phyloP scores from a whole-genome alignment of 1,140 invertebrate genomes.

The Hylaeus anthracinus region DNA sequence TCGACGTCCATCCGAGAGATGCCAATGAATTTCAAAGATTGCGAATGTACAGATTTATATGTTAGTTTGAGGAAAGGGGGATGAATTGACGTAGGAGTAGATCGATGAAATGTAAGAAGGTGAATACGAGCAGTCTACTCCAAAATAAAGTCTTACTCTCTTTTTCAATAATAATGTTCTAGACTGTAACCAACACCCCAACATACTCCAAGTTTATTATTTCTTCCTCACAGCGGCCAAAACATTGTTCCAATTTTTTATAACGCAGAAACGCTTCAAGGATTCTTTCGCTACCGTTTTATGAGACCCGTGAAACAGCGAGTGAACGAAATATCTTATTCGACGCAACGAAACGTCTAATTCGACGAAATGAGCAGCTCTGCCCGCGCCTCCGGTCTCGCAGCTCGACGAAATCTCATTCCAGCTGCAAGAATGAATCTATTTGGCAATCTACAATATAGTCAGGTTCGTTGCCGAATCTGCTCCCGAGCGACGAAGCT shows the following conservation, averaged over 20 bases:
- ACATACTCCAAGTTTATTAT: no score
- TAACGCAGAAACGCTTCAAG: background rate
- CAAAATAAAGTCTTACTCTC: no score
- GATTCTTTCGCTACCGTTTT: background rate
- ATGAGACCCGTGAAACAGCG: background rate
- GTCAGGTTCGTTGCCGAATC: background rate
- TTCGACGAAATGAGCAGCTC: background rate
- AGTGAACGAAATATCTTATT: background rate
- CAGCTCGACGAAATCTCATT: conserved; percentile 11
- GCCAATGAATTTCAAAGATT: background rate
- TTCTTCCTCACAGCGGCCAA: background rate
- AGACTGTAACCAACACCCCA: no score
- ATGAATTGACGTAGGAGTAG: no score
- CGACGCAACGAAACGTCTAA: background rate
- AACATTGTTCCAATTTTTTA: no score
- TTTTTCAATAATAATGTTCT: no score
- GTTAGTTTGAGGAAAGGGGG: no score
- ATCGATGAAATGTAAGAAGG: no score
- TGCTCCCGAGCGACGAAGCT: background rate
- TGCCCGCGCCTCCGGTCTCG: background rate
- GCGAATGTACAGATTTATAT: no score
- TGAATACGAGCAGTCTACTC: no score
- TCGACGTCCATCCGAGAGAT: background rate
- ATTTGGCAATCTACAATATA: background rate
- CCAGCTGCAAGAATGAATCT: conserved; percentile 7